phyloP scores from a whole-genome alignment of 2,797 vertebrate genomes.

The Poecilia wingei region DNA sequence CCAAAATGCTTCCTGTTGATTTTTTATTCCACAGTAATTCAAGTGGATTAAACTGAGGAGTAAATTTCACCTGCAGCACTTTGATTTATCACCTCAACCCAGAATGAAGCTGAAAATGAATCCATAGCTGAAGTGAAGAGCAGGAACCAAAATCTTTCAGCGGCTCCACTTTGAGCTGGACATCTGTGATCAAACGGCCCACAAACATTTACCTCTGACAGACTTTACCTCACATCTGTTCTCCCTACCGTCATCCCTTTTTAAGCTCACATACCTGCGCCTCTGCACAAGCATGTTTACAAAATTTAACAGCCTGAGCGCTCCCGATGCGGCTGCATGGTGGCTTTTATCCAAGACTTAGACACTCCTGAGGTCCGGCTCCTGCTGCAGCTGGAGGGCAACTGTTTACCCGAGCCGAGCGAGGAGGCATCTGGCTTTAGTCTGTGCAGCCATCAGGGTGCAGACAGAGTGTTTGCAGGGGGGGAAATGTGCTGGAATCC shows the following conservation, averaged over 20 bases:
- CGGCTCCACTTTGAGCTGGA: background rate
- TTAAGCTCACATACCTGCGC: background rate
- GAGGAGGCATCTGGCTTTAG: slow-evolving; percentile 49
- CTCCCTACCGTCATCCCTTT: background rate
- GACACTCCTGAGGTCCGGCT: slow-evolving; percentile 33
- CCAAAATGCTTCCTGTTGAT: background rate
- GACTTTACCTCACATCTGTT: slow-evolving; percentile 8
- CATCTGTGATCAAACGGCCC: background rate
- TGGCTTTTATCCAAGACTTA: slow-evolving; percentile 51
- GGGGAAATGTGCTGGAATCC: background rate
- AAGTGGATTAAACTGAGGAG: background rate
- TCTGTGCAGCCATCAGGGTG: slow-evolving; percentile 10
- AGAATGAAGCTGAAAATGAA: background rate
- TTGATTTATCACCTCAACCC: background rate
- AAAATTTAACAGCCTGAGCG: slow-evolving; percentile 18
- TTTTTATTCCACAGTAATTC: background rate
- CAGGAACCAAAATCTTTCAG: background rate
- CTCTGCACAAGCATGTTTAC: slow-evolving; percentile 1
- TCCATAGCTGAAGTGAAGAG: background rate
- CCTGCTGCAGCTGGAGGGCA: slow-evolving; percentile 36
- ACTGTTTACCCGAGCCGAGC: slow-evolving; percentile 43
- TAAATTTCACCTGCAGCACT: background rate
- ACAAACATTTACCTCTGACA: background rate
- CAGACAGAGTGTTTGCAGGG: slow-evolving; percentile 6
- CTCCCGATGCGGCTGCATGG: slow-evolving; percentile 19